Base-by-base conservation (phyloP, 2,888 invertebrate species). In the Polymixis lichenea region DNA sequence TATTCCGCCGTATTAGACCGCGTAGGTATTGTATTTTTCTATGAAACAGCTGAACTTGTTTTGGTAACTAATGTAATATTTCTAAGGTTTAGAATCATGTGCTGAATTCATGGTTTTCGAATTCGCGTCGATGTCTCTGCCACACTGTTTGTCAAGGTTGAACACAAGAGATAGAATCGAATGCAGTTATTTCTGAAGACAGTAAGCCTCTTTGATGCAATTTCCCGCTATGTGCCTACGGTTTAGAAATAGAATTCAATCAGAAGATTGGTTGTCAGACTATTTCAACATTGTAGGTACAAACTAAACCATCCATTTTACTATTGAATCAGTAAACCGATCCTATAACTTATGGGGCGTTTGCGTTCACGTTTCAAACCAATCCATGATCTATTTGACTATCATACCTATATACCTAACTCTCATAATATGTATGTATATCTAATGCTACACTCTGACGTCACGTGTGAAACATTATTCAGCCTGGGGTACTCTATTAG, bases 401-500 rank as follows among this genome's bases (percentile, higher is more conserved):
- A 65, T 55, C 70, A 58, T 65, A 72, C 38, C 38, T 38, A 46
- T 43, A 43, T 72, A 67, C 17, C n/a, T 64, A 28, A 46, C 22
- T 66, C 22, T n/a, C 55, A 56, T 75, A 74, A 72, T 83, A 69
- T 32, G 43, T 13, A 43, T 6, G 19, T 55, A n/a, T 66, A 82
- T 77, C 75, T 78, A 77, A 77, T 69, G n/a, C 62, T 68, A 75
- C 51, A 25, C 51, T 62, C 61, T 65, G 25, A 65, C 77, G 75
- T 76, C 87, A 80, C 72, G 78, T 56, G 56, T 69, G 43, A 72
- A 77, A 72, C 78, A 83, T 82, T 77, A 82, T 28, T 84, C 72
- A 80, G 75, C 28, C 71, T 51, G 71, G 28, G 32, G 62, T 73
- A 75, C 78, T 79, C 69, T 82, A 82, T 87, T 83, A 88, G 53